Evolutionary conservation across 2,797 vertebrate genomes (phyloP).

Genomic region (Salmo trutta): DNA sequence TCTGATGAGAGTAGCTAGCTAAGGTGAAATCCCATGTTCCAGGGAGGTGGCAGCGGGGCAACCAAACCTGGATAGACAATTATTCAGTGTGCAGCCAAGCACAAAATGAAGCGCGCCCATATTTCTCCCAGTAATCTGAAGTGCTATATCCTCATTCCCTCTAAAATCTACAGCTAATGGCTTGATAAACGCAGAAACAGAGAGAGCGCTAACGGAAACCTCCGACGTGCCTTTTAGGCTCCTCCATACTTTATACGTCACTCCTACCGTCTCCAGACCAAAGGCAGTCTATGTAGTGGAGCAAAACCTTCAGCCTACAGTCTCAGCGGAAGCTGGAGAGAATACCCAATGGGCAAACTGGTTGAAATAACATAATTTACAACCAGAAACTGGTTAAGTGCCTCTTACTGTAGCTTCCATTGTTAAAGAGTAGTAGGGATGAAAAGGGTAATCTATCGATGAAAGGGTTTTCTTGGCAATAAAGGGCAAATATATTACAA

Average conservation of each 20-base stretch:
- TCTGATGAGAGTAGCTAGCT: not conserved
- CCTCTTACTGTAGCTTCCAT: no score
- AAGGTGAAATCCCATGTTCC: no score
- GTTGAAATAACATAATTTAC: no score
- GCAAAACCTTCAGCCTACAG: no score
- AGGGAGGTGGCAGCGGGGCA: not conserved
- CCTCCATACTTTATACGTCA: not conserved
- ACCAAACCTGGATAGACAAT: not conserved
- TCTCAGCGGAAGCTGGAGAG: no score
- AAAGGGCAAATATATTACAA: no score
- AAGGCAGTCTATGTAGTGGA: no score
- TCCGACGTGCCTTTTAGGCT: not conserved
- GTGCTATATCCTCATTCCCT: slow-evolving; percentile 51
- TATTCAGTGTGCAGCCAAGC: slow-evolving; percentile 27
- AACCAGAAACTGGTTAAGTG: no score
- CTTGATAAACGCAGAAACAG: slow-evolving; percentile 46
- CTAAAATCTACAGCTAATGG: slow-evolving; percentile 62
- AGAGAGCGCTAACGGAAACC: not conserved
- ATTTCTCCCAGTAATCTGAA: slow-evolving; percentile 47
- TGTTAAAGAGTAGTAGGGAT: no score
- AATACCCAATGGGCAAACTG: no score
- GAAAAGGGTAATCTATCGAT: no score
- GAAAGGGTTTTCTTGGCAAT: no score
- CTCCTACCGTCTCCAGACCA: not conserved
- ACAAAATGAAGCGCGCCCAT: slow-evolving; percentile 32